Base-by-base conservation (phyloP, 2,888 invertebrate species). In the Polia nebulosa region DNA sequence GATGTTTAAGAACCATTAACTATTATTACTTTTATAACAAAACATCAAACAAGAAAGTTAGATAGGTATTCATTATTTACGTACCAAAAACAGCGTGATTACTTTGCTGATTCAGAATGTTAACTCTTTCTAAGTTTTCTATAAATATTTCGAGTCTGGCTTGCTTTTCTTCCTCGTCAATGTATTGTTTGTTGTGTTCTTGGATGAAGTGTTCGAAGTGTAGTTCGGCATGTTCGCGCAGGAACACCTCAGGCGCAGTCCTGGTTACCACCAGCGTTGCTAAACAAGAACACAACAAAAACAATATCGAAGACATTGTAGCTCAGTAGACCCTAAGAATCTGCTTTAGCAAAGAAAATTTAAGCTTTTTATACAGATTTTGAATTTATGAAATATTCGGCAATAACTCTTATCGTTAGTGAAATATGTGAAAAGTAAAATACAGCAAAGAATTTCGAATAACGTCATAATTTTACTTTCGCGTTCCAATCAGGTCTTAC, bases 91-190 rank as follows among this genome's bases (percentile, higher is more conserved):
- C 25, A 49, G 78, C 44, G 39, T 47, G 41, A n/a, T 59, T 44
- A 49, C 29, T 59, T 44, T 57, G 36, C 51, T 49, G 9, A 49
- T 76, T 78, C 17, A 62, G 11, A 20, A 7, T 1, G 13, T 65
- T 75, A 9, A 25, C 41, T 13, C 27, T 51, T 36, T 57, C 44
- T 39, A 79, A 55, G 32, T 58, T 80, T 1, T 45, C 51, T 52
- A 34, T 69, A 27, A 79, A 79, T 53, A 79, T 65, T 57, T 66
- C 5, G 15, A 80, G 32, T 7, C 76, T 72, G 11, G 25, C 7
- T 55, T 57, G 56, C n/a, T 55, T 80, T 41, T 79, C 72, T 13
- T 47, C 3, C 15, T 69, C 53, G 27, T 49, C 11, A 0, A 8
- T 7, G 17, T 80, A 79, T 32, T 61, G 45, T 44, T 68, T 72